Evolutionary conservation across 2,797 vertebrate genomes (phyloP).

Genomic region (Ptychobarbus kaznakovi): DNA sequence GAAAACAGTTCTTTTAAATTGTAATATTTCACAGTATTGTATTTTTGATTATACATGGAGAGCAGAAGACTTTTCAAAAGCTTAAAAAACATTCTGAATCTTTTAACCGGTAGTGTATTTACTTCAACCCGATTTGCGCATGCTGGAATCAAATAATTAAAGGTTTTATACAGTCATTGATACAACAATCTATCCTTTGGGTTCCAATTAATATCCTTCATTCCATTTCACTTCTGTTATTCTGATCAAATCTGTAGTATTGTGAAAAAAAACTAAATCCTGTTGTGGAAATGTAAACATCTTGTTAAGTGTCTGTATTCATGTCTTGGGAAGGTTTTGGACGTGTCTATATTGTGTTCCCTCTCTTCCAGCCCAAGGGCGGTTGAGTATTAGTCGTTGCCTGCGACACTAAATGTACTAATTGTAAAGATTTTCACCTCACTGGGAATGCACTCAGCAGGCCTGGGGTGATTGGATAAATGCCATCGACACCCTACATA

Average conservation of each 20-base stretch:
- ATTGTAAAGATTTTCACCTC: conserved; percentile 65
- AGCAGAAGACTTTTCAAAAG: neutral
- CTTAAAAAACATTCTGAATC: neutral
- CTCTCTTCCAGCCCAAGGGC: conserved; percentile 29
- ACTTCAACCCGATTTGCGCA: neutral
- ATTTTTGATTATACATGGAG: neutral
- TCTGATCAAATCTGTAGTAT: neutral
- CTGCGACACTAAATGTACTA: conserved; percentile 63
- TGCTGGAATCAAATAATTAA: neutral
- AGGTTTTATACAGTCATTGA: neutral
- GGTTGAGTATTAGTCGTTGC: conserved; percentile 52
- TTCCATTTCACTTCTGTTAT: neutral
- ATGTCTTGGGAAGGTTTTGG: conserved; percentile 23
- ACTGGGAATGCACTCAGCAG: conserved; percentile 60
- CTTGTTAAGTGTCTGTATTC: conserved; percentile 32
- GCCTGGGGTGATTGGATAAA: conserved; percentile 68
- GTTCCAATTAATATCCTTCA: neutral
- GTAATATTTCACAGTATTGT: neutral
- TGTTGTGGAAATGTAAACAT: conserved; percentile 18
- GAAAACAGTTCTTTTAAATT: neutral
- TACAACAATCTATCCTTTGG: neutral
- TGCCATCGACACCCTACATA: conserved; percentile 83
- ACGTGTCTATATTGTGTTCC: conserved; percentile 9
- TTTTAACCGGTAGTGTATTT: neutral
- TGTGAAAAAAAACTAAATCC: neutral